A percentile compares a stretch with the other conserved stretches of the same genome.
Evolutionary conservation across 2,888 invertebrate species (phyloP).

Genomic region (Priapulus caudatus): DNA sequence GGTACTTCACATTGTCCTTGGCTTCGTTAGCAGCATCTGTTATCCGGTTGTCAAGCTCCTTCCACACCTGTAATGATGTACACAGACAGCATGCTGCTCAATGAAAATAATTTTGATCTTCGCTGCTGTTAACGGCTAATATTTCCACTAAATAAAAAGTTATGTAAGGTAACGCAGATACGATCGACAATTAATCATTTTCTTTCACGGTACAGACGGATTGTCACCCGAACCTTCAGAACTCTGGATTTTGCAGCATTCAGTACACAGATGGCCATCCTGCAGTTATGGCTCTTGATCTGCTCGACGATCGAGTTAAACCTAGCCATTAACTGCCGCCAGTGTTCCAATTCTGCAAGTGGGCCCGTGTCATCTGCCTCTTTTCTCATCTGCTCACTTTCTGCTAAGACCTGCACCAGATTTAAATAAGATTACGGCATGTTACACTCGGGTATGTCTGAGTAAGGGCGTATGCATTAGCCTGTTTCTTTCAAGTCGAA

Average conservation of each 20-base stretch:
- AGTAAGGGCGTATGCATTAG: too few relatives aligned
- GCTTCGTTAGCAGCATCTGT: slow-evolving; percentile 92
- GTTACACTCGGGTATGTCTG: too few relatives aligned
- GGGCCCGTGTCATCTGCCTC: slow-evolving; percentile 71
- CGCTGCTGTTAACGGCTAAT: too few relatives aligned
- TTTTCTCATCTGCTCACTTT: slow-evolving; percentile 67
- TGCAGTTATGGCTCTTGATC: slow-evolving; percentile 31
- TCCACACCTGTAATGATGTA: slow-evolving; percentile 4
- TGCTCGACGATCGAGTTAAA: slow-evolving; percentile 73
- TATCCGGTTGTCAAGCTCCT: slow-evolving; percentile 59
- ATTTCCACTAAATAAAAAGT: too few relatives aligned
- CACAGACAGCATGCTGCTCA: too few relatives aligned
- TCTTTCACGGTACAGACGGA: too few relatives aligned
- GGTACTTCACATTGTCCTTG: slow-evolving; percentile 86
- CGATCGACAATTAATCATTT: too few relatives aligned
- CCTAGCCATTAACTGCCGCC: slow-evolving; percentile 81
- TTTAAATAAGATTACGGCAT: too few relatives aligned
- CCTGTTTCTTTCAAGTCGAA: too few relatives aligned
- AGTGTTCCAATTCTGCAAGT: slow-evolving; percentile 65
- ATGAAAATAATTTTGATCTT: too few relatives aligned
- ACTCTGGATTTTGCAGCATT: slow-evolving; percentile 38
- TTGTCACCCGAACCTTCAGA: slow-evolving; percentile 35
- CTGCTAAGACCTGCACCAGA: slow-evolving; percentile 55
- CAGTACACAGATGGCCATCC: slow-evolving; percentile 37
- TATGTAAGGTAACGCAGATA: too few relatives aligned